phyloP scores from a whole-genome alignment of 2,797 vertebrate species.

The Gorsachius magnificus region DNA sequence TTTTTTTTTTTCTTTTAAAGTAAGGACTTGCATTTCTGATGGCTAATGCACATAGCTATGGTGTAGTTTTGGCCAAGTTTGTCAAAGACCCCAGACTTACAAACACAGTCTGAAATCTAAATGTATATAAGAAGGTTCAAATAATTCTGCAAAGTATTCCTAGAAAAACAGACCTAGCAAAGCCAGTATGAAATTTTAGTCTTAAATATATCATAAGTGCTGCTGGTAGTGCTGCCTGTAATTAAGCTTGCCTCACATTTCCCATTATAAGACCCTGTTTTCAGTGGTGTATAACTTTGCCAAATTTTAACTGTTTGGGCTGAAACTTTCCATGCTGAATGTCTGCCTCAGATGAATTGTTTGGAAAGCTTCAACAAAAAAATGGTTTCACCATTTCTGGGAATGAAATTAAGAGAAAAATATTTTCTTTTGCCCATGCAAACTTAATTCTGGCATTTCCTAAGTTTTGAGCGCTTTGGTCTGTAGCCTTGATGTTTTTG shows the following conservation, averaged over 20 bases:
- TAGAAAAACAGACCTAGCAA: slow-evolving; percentile 35
- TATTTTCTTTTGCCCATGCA: slow-evolving; percentile 65
- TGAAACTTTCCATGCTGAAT: slow-evolving; percentile 63
- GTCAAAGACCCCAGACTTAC: background rate
- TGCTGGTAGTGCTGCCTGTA: slow-evolving; percentile 45
- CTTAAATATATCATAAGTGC: background rate
- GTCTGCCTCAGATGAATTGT: slow-evolving; percentile 62
- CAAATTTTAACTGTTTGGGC: slow-evolving; percentile 64
- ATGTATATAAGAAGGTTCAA: background rate
- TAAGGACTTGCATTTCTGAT: background rate
- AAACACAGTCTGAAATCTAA: background rate
- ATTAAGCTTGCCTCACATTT: slow-evolving; percentile 58
- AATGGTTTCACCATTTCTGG: slow-evolving; percentile 65
- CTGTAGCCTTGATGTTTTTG: slow-evolving; percentile 18
- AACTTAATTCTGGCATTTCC: slow-evolving; percentile 56
- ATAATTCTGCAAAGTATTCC: slow-evolving; percentile 11
- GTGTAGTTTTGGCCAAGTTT: background rate
- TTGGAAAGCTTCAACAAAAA: slow-evolving; percentile 62
- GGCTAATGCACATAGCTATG: background rate
- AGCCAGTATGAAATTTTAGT: slow-evolving; percentile 33
- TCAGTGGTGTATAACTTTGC: slow-evolving; percentile 26
- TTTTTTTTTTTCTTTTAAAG: background rate
- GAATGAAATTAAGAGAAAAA: slow-evolving; percentile 63
- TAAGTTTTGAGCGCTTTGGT: background rate
- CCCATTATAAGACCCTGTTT: slow-evolving; percentile 47